A percentile compares a stretch with the other conserved stretches of the same genome.
These are phyloP conservation scores for Tenualosa ilisha DNA, from an alignment of 2,797 vertebrate species.

Conservation along the genomic window DNA sequence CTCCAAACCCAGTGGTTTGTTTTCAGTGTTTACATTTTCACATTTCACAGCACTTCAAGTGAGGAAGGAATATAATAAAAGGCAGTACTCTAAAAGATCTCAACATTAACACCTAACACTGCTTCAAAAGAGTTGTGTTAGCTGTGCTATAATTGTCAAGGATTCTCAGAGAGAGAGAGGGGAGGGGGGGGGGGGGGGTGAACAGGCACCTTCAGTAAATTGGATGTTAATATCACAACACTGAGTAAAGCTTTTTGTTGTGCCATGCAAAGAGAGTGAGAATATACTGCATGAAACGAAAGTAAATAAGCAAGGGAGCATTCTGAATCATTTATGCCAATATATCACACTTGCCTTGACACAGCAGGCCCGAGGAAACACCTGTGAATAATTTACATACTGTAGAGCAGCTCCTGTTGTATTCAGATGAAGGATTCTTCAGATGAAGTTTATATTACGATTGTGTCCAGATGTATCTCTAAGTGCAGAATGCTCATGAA, in stretches of 20 bases:
- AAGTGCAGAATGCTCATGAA: constrained; percentile 5
- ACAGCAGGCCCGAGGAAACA: constrained; percentile 28
- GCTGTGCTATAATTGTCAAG: background rate
- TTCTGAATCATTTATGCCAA: constrained; percentile 15
- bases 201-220: constrained; percentile 5
- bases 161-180: too few relatives aligned
- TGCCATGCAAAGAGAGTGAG: constrained; percentile 6
- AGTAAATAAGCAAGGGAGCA: background rate
- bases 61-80: background rate
- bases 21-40: background rate
- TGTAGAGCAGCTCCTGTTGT: background rate
- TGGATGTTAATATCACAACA: constrained; percentile 1
- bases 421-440: background rate
- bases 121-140: background rate
- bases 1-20: background rate
- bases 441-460: too few relatives aligned
- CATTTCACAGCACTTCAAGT: background rate
- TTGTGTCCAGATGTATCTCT: background rate
- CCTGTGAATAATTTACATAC: constrained; percentile 12
- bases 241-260: constrained; percentile 1
- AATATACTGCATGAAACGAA: background rate
- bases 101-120: background rate
- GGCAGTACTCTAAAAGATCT: background rate
- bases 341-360: constrained; percentile 22
- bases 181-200: too few relatives aligned